Evolutionary conservation across 2,888 invertebrate species (phyloP), one percentile per base, ranked within the genome.

Genomic region (Drosophila dives): DNA sequence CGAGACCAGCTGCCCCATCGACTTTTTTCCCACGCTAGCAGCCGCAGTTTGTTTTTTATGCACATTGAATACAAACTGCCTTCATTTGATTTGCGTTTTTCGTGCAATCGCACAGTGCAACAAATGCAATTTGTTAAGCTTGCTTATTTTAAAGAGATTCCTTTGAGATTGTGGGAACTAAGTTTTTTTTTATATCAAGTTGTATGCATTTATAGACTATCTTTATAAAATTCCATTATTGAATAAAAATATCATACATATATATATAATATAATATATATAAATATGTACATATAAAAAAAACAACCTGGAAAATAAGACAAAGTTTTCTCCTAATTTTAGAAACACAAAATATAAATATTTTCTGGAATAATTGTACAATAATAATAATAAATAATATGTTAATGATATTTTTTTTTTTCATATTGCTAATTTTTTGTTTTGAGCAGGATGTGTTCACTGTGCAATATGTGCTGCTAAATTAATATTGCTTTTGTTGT

Each of bases 1-100:
- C 60, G 34, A 23, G 4, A 15, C 15, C 75, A 60, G 54, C 75
- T 51, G 75, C 45, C 61, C 71, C 75, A 71, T 48, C 61, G 61
- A 45, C 56, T 17, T 72, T 86, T 89, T 85, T 89, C 84, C 84
- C 89, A 85, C 84, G 86, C 72, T 89, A 66, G 63, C 71, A 29
- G 69, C 48, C 61, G 60, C 83, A 64, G 60, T 72, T 53, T 51
- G 17, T 3, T 17, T 34, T 34, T 54, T 77, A 86, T 86, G 83
- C 83, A 83, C 79, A 66, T 69, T 53, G 71, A 61, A 69, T 83
- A 72, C 70, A 72, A 86, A 83, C 77, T 86, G 56, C 68, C 78
- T 80, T 60, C 77, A 63, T 70, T 65, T 60, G 75, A 73, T 78
- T 77, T 69, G 79, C 79, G 68, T 74, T 68, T 62, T 45, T 61